phyloP scores from a whole-genome alignment of 2,113 vertebrate species.

The Pseudorasbora parva region DNA sequence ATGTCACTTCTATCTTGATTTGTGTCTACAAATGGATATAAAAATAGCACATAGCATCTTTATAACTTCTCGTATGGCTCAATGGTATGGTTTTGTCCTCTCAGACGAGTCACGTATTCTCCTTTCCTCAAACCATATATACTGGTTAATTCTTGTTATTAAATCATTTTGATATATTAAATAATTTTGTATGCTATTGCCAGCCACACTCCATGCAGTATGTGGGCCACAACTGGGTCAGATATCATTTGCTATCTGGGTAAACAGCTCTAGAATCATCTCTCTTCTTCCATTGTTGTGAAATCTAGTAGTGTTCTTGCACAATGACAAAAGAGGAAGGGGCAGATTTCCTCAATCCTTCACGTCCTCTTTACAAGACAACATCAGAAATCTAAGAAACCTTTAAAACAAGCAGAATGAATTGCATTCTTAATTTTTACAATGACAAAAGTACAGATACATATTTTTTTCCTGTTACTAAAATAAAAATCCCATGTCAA shows the following conservation, averaged over 20 bases:
- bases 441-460: neutral
- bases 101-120: neutral
- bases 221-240: no score
- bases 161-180: no score
- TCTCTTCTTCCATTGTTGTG: constrained; percentile 7
- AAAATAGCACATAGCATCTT: neutral
- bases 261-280: neutral
- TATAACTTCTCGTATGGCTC: neutral
- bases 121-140: neutral
- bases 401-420: constrained; percentile 23
- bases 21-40: constrained; percentile 19
- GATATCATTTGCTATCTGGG: no score
- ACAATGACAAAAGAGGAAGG: constrained; percentile 36
- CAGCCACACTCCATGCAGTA: no score
- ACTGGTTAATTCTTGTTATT: neutral
- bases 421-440: neutral
- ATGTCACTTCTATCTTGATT: constrained; percentile 34
- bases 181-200: no score
- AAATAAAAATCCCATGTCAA: neutral
- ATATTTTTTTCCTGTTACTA: neutral
- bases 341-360: constrained; percentile 56
- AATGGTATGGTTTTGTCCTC: no score
- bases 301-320: constrained; percentile 34
- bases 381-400: constrained; percentile 52
- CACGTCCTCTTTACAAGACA: constrained; percentile 59